These are phyloP conservation scores for Cantharis rufa DNA, from an alignment of 2,888 invertebrate species.

Conservation along the genomic window DNA sequence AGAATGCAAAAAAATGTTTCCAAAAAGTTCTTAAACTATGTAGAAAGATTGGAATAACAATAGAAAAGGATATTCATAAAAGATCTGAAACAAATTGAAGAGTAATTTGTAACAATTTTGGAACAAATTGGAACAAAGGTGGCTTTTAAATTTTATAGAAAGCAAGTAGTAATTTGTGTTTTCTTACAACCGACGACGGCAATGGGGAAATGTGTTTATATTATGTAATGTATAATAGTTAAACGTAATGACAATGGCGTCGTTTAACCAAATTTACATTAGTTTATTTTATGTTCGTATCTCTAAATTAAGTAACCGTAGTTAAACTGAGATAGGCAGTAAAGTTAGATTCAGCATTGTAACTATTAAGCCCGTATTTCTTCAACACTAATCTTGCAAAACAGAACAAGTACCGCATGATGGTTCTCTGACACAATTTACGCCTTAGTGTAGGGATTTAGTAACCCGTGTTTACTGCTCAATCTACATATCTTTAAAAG, in stretches of 20 bases:
- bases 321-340: constrained; percentile 51
- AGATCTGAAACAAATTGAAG: neutral
- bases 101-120: neutral
- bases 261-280: constrained; percentile 14
- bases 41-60: too few species aligned
- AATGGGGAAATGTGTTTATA: neutral
- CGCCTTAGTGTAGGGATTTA: constrained; percentile 54
- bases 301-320: constrained; percentile 46
- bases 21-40: too few species aligned
- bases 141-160: neutral
- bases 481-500: constrained; percentile 33
- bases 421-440: constrained; percentile 56
- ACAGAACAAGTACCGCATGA: constrained; percentile 54
- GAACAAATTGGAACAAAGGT: neutral
- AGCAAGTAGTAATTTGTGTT: neutral
- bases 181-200: neutral
- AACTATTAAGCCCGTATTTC: constrained; percentile 32
- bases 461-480: constrained; percentile 50
- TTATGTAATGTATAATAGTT: neutral
- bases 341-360: constrained; percentile 52
- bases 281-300: constrained; percentile 23
- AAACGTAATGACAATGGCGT: neutral
- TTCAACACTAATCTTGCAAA: constrained; percentile 37
- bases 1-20: too few species aligned
- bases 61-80: too few species aligned